phyloP scores from a whole-genome alignment of 2,888 invertebrate genomes.

The Drosophila paranaensis region DNA sequence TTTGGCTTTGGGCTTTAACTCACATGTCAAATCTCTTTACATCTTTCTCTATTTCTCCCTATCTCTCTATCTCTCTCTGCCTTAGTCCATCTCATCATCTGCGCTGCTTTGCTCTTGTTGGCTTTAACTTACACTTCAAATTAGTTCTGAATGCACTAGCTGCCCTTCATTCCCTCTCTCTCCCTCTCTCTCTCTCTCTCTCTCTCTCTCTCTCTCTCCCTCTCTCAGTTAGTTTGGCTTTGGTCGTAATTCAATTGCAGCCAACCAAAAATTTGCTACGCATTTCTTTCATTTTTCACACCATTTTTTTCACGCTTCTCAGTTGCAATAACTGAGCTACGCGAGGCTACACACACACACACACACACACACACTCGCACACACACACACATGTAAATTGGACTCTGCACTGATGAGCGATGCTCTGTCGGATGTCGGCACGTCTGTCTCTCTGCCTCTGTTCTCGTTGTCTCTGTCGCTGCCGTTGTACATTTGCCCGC shows the following conservation, averaged over 20 bases:
- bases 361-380: neutral
- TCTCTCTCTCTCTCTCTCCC: neutral
- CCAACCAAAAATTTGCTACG: constrained; percentile 40
- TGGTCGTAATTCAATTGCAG: constrained; percentile 48
- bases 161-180: no score
- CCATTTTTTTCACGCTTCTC: constrained; percentile 35
- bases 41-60: neutral
- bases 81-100: neutral
- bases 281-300: constrained; percentile 32
- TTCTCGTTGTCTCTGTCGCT: constrained; percentile 26
- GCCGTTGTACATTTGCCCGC: constrained; percentile 46
- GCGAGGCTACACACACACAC: constrained; percentile 13
- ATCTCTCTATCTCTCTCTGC: neutral
- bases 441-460: constrained; percentile 26
- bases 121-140: constrained; percentile 3
- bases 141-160: neutral
- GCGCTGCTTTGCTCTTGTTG: neutral
- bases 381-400: constrained; percentile 60
- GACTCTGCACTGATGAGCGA: constrained; percentile 68
- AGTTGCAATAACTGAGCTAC: constrained; percentile 24
- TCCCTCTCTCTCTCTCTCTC: neutral
- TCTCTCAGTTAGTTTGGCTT: constrained; percentile 14
- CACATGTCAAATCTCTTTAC: neutral
- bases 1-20: neutral
- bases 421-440: constrained; percentile 45